A percentile compares a stretch with the other conserved stretches of the same genome.
Conservation (phyloP, 2,797 vertebrate genomes). For the Sibirionetta formosa region DNA sequence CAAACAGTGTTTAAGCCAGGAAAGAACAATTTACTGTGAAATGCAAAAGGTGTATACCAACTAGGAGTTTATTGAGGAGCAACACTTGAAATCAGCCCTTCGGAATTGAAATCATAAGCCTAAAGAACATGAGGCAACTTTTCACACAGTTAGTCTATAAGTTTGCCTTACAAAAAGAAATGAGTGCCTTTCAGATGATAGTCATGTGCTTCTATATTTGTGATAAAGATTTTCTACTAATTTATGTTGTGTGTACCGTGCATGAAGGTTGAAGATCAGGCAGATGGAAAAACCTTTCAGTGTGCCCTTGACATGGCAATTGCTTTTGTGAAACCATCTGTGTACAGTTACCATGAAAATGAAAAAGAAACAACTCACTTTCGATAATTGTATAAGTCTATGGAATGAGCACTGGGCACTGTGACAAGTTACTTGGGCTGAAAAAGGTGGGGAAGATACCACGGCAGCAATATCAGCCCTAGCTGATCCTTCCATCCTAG, state of each 20-base stretch:
- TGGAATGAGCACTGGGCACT: fast-evolving
- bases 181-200: not conserved
- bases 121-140: not conserved
- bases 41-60: not conserved
- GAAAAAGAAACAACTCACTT: not conserved
- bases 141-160: not conserved
- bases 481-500: not conserved
- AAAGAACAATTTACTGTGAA: not conserved
- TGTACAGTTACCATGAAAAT: not conserved
- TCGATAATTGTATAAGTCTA: not conserved
- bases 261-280: not conserved
- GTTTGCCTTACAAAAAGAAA: not conserved
- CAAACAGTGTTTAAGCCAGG: not conserved
- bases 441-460: not conserved
- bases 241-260: not conserved
- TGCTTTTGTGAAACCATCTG: not conserved
- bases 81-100: not conserved
- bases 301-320: not conserved
- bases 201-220: not conserved
- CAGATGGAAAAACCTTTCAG: not conserved
- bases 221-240: not conserved
- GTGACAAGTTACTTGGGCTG: not conserved
- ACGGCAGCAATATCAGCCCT: not conserved
- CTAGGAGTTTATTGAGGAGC: not conserved
- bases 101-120: not conserved